Evolutionary conservation across 2,797 vertebrate genomes (phyloP), one percentile per base, ranked within the genome.

Genomic region (Telmatherina bonti): DNA sequence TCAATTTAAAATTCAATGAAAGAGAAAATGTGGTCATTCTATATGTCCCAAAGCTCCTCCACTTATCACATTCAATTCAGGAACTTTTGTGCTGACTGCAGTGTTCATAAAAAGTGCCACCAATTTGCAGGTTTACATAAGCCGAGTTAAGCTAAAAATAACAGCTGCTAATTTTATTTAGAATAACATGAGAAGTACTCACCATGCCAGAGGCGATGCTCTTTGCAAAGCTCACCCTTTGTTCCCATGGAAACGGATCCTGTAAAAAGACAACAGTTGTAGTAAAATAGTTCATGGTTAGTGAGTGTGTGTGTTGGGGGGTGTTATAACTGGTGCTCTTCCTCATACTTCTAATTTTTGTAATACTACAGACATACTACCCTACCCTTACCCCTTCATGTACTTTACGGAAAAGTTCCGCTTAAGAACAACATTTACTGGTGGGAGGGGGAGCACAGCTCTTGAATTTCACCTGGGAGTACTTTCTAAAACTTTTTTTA

Each of bases 171-270:
- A 62, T 35, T 38, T 67, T 24, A 76, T 72, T 63, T 12, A 53
- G 22, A 66, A 2, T 3, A 54, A 43, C 68, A 52, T 57, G 0
- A 24, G 69, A 62, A 55, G 60, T 31, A 94, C 96, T 97, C 91
- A 98, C 97, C 97, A 98, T 98, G 90, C 97, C 97, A 41, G 96
- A 97, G 20, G 97, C 95, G 52, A 98, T 97, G 89, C 96, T 95
- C 93, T 96, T 97, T 82, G 97, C 96, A 93, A 97, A 98, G 87
- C 95, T 96, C 91, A 98, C 96, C 70, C 97, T 96, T 92, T 97
- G 96, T 70, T 97, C 91, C 97, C 97, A 98, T 84, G 96, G 95
- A 92, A 97, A 97, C 0, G 93, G 94, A 65, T 98, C 97, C 97
- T 98, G 91, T 84, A 11, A 8, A 73, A 47, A 10, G n/a, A 66